phyloP scores from a whole-genome alignment of 2,888 invertebrate species.

The Hydroisotoma schaefferi region DNA sequence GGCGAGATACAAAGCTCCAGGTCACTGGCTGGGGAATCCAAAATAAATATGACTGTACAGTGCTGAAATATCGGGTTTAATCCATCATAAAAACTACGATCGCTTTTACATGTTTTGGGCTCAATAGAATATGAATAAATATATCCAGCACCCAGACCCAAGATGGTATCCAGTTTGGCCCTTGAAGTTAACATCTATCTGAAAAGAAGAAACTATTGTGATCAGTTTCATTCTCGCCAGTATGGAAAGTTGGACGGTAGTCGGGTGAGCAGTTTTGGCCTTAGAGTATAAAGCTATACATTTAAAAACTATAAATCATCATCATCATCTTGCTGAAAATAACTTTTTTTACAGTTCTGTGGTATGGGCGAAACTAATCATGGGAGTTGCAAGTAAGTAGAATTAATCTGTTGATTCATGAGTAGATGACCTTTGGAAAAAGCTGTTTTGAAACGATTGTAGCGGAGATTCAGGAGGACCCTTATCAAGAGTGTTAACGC shows the following conservation, averaged over 20 bases:
- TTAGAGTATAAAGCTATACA: not conserved
- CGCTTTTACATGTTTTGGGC: not conserved
- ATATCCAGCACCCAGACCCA: not conserved
- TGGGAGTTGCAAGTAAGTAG: constrained; percentile 23
- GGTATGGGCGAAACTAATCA: constrained; percentile 34
- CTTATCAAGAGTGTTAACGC: constrained; percentile 20
- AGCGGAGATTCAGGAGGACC: constrained; percentile 35
- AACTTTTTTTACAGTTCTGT: constrained; percentile 34
- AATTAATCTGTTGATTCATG: not conserved
- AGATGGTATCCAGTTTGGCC: constrained; percentile 12
- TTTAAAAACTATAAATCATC: not conserved
- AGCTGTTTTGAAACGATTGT: not conserved
- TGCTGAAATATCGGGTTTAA: not conserved
- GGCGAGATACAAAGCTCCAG: constrained; percentile 30
- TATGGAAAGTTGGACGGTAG: constrained; percentile 23
- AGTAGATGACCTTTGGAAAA: not conserved
- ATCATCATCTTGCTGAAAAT: not conserved
- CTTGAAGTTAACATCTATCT: constrained; percentile 34
- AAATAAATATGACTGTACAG: constrained; percentile 19
- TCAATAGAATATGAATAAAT: too few species aligned
- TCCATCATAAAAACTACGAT: not conserved
- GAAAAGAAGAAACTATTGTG: constrained; percentile 27
- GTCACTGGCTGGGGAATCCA: constrained; percentile 41
- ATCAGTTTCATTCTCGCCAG: constrained; percentile 33
- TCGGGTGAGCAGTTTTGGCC: constrained; percentile 13